Evolutionary conservation across 1,140 invertebrate genomes (phyloP).

Genomic region (Drosophila persimilis): DNA sequence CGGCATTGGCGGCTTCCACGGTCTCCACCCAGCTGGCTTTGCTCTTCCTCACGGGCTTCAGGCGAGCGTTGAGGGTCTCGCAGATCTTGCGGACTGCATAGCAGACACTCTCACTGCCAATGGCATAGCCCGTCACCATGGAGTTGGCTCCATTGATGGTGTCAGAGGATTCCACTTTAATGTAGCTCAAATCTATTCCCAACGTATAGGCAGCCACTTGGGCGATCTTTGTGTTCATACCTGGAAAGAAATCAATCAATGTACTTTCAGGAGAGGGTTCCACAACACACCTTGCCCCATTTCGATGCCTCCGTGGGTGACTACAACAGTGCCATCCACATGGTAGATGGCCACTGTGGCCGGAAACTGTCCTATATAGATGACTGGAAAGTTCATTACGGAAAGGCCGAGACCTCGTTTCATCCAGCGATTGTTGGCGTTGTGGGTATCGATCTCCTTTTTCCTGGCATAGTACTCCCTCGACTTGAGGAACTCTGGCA

Average conservation of each 20-base stretch:
- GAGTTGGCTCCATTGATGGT: constrained; percentile 88
- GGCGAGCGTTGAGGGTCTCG: constrained; percentile 85
- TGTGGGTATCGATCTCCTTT: constrained; percentile 84
- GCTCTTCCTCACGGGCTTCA: constrained; percentile 86
- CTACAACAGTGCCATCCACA: constrained; percentile 87
- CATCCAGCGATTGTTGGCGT: constrained; percentile 87
- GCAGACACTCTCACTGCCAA: constrained; percentile 85
- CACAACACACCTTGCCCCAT: constrained; percentile 86
- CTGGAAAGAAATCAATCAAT: constrained; percentile 11
- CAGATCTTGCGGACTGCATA: constrained; percentile 87
- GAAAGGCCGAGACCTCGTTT: constrained; percentile 86
- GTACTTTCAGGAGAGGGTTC: too few species aligned
- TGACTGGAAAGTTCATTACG: constrained; percentile 85
- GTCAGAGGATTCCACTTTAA: constrained; percentile 88
- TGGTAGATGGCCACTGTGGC: constrained; percentile 87
- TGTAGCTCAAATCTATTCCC: constrained; percentile 88
- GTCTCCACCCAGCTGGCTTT: constrained; percentile 86
- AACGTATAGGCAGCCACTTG: constrained; percentile 91
- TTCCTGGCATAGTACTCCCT: constrained; percentile 84
- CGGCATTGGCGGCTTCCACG: constrained; percentile 84
- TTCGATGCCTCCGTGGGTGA: constrained; percentile 89
- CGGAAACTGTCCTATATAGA: constrained; percentile 84
- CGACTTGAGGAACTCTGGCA: constrained; percentile 65
- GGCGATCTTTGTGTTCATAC: constrained; percentile 87
- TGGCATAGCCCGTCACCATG: constrained; percentile 87